Conservation (phyloP, 2,888 invertebrate species). For the Cremastobaeus sp. region DNA sequence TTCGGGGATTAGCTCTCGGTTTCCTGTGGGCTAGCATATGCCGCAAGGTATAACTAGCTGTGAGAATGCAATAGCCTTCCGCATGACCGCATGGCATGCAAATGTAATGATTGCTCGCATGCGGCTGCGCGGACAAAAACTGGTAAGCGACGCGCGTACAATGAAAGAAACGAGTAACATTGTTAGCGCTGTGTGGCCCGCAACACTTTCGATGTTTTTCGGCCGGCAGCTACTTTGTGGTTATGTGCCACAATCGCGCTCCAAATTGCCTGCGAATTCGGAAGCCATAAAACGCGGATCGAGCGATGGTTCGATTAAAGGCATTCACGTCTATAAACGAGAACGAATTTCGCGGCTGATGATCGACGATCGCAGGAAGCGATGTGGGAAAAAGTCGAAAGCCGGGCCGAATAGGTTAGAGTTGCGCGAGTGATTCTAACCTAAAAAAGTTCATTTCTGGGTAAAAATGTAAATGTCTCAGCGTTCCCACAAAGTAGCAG, state of each 20-base stretch:
- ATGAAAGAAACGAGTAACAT: conserved; percentile 52
- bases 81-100: conserved; percentile 55
- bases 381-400: background rate
- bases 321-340: too few species aligned
- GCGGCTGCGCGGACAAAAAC: conserved; percentile 40
- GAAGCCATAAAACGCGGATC: too few species aligned
- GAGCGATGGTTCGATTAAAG: too few species aligned
- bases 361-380: background rate
- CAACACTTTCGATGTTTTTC: conserved; percentile 55
- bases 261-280: too few species aligned
- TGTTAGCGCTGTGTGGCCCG: conserved; percentile 53
- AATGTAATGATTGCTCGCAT: conserved; percentile 53
- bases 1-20: conserved; percentile 37
- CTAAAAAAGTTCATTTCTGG: conserved; percentile 27
- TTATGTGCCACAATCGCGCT: conserved; percentile 23
- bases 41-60: conserved; percentile 35
- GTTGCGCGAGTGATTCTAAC: conserved; percentile 23
- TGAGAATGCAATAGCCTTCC: conserved; percentile 44
- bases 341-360: too few species aligned
- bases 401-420: background rate
- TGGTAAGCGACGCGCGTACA: conserved; percentile 28
- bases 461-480: conserved; percentile 39
- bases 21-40: conserved; percentile 52
- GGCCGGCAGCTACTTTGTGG: conserved; percentile 39
- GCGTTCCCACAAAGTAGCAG: conserved; percentile 47